These are phyloP conservation scores for Stegodyphus mimosarum DNA, from an alignment of 1,140 invertebrate genomes.

Conservation along the genomic window DNA sequence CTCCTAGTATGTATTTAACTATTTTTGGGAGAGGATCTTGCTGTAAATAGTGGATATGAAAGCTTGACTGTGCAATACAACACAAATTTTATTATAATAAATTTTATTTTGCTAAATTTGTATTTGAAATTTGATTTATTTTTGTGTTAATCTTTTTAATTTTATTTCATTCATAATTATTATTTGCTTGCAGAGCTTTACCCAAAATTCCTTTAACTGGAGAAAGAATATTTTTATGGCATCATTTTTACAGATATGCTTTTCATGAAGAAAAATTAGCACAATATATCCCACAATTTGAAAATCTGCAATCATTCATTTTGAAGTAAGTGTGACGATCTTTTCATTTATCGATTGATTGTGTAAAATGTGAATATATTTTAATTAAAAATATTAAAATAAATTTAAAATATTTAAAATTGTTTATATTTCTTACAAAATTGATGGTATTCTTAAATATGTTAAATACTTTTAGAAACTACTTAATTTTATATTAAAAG, in stretches of 20 bases:
- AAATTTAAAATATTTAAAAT: too few relatives aligned
- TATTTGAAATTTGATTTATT: not conserved
- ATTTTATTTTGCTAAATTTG: not conserved
- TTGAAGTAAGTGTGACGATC: constrained; percentile 27
- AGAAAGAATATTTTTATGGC: constrained; percentile 46
- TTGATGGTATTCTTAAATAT: not conserved
- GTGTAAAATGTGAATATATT: not conserved
- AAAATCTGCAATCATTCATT: constrained; percentile 22
- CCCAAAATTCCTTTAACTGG: constrained; percentile 17
- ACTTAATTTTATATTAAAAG: not conserved
- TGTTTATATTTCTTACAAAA: not conserved
- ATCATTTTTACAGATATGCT: constrained; percentile 8
- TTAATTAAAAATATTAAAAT: not conserved
- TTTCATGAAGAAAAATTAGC: constrained; percentile 5
- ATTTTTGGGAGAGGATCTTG: not conserved
- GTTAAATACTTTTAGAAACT: not conserved
- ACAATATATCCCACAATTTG: constrained; percentile 24
- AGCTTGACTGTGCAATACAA: not conserved
- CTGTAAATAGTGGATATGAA: not conserved
- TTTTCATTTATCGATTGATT: not conserved
- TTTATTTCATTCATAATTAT: not conserved
- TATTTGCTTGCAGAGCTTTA: constrained; percentile 9
- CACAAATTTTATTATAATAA: not conserved
- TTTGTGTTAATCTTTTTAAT: not conserved
- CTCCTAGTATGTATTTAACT: too few relatives aligned